Percentiles rank a stretch among this genome's conserved stretches.
Evolutionary conservation across 2,113 vertebrate genomes (phyloP).

Genomic region (Micromys minutus): DNA sequence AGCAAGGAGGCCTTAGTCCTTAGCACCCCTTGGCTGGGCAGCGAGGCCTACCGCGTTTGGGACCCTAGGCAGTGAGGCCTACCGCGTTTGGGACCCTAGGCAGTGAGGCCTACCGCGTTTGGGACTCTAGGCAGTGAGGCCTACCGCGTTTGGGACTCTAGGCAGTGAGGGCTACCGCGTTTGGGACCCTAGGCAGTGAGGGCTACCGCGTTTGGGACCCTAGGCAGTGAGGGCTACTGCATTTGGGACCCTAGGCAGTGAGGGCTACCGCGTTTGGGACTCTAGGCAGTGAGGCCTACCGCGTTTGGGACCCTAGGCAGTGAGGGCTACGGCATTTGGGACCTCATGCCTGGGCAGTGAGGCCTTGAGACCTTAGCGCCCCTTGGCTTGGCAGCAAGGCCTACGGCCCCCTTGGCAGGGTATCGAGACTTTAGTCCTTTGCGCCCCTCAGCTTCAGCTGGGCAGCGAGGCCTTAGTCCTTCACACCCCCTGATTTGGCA

Average conservation of each 20-base stretch:
- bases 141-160: too few species aligned
- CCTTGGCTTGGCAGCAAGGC: too few species aligned
- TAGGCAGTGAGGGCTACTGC: neutral
- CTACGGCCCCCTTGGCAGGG: fast-evolving
- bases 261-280: neutral
- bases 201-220: neutral
- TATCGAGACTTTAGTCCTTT: neutral
- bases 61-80: neutral
- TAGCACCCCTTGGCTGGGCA: too few species aligned
- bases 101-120: neutral
- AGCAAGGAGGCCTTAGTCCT: neutral
- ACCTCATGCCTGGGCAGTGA: neutral
- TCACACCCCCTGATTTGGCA: neutral
- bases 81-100: too few species aligned
- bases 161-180: neutral
- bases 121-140: neutral
- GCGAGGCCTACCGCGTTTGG: too few species aligned
- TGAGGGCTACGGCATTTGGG: neutral
- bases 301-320: neutral
- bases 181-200: neutral
- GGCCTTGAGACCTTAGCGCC: neutral
- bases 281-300: neutral
- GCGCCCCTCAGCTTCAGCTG: fast-evolving
- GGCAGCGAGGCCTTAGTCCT: neutral
- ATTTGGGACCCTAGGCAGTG: neutral